Base-by-base conservation (phyloP, 53 echinoderm and acorn worm species). In the Glandiceps talaboti region DNA sequence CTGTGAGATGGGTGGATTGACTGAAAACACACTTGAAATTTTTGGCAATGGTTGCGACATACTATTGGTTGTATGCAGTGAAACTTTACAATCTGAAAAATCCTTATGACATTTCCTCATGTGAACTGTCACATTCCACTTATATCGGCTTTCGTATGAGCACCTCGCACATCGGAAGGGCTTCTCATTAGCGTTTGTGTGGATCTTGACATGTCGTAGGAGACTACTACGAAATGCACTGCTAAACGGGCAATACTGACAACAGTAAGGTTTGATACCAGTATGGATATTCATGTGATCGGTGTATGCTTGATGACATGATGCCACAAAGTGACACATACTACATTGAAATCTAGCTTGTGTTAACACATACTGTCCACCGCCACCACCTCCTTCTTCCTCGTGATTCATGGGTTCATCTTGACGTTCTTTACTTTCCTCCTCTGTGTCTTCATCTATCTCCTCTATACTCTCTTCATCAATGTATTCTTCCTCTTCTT, bases 181-280 rank as follows among this genome's bases (percentile, higher is more conserved):
- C 91, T 97, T 97, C 64, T 45, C 64, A 77, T 89, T 91, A 29
- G 97, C 92, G 80, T 92, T 92, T 33, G 97, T 97, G 86, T 97
- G 97, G 73, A 97, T 92, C 33, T 92, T 97, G 31, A 97, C 86
- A 79, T 97, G 97, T 64, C 97, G 90, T 93, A 97, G 92, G 28
- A 97, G 93, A 86, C 97, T 97, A 78, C 92, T 92, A 33, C 97
- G 97, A 86, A 97, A 97, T 88, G 97, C 93, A 91, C 97, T 97
- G 86, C 93, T 97, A 77, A 97, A 97, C 76, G 92, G 92, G 33
- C 97, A 97, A 83, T 92, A 92, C 89, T 92, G 89, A 87, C 97
- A 97, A 89, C 92, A 92, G 83, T 97, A 97, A 75, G 97, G 97
- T 86, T 97, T 97, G 79, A 92, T 97, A 29, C 97, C 97, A 30